Evolutionary conservation across 2,888 invertebrate species (phyloP), one percentile per base, ranked within the genome.

Genomic region (Drosophila multiciliata): DNA sequence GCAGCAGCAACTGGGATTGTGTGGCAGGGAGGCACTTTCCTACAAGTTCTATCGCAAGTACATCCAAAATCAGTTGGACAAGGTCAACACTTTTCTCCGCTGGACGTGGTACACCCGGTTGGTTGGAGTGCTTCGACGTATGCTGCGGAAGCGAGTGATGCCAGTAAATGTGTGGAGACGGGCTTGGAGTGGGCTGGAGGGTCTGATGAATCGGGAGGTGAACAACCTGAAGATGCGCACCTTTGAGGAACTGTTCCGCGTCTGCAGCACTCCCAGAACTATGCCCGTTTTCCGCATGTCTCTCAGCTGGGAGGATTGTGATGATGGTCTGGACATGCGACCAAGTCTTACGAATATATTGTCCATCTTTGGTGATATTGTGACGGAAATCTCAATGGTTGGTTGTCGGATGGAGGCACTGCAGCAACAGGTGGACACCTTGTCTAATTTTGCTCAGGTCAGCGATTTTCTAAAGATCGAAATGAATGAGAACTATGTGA

Each of bases 211-310:
- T 45, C 94, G 94, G 83, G 95, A 96, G 91, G 94, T 97, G 80
- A 95, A 95, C 80, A 95, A 95, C 82, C 89, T 96, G 38, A 95
- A 96, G 94, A 94, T 95, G 58, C 93, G 94, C 61, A 96, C 96
- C 9, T 95, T 97, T 53, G 93, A 95, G 50, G 94, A 95, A 75
- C 92, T 97, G 9, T 94, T 95, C 67, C 93, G 94, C 1, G 92
- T 94, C 9, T 94, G 96, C 12, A 93, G 93, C 63, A 92, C 94
- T 76, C 93, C 94, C 2, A 93, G 94, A 7, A 92, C 92, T 48
- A 94, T 95, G 58, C 96, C 96, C 0, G 94, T 95, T 83, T 92
- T 97, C 54, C 94, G 94, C 71, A 89, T 97, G 49, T 94, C 94
- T 69, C 65, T 92, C 23, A 87, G 89, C 8, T 93, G 91, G 69